Base-by-base conservation (phyloP, 2,888 invertebrate species). In the Limenitis camilla region DNA sequence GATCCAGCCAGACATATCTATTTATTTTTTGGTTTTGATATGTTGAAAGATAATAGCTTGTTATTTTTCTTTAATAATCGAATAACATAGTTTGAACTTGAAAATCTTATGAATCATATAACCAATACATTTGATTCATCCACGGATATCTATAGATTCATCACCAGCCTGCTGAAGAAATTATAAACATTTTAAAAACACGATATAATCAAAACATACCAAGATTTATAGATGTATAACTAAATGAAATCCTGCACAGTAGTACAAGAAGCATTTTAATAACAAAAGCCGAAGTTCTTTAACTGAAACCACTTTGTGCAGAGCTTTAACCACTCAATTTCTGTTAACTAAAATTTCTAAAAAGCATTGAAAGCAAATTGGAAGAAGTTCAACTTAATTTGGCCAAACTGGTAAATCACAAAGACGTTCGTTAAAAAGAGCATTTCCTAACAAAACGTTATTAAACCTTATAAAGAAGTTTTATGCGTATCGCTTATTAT, bases 361-460 rank as follows among this genome's bases (percentile, higher is more conserved):
- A 42, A 48, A 9, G 44, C 42, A 55, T 56, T 53, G 41, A 62
- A 49, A 53, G 48, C 48, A 45, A 46, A 53, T 58, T 46, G 48
- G 11, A 32, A 50, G 58, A 40, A 57, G 67, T 48, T 59, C 64
- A 55, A 40, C 41, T 32, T 56, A 64, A 63, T 62, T 51, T 78
- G 78, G 81, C 42, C 55, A 43, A 52, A 62, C 51, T 58, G 35
- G 68, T 64, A 71, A 76, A 68, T 68, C 64, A 77, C 76, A 76
- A 77, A 74, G 76, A 73, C 68, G 67, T 71, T 74, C 63, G 68
- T 74, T 68, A 70, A 81, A 81, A 82, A 78, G 81, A 79, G 75
- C 82, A 79, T 75, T 72, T 66, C 62, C 68, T 71, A 72, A 83
- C 77, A 80, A 80, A 84, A 82, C 76, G 76, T 82, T 84, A 83